Evolutionary conservation across 1,140 invertebrate species (phyloP).

Genomic region (Sarcophaga peregrina): DNA sequence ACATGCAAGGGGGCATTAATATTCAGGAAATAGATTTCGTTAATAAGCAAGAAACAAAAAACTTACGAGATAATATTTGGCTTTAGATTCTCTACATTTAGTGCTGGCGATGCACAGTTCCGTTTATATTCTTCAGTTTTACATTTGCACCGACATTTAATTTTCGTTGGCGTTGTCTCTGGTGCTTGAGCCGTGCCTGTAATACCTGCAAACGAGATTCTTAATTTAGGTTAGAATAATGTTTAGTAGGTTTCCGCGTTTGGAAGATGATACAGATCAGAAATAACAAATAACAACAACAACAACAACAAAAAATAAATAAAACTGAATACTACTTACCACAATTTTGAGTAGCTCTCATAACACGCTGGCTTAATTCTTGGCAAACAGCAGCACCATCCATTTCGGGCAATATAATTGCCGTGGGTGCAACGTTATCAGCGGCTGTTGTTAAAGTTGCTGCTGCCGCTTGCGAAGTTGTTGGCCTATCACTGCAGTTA

Average conservation of each 20-base stretch:
- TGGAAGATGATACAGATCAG: background rate
- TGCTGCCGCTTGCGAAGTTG: conserved; percentile 57
- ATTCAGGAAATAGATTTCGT: too few relatives aligned
- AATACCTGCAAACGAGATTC: conserved; percentile 65
- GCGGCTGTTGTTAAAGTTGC: background rate
- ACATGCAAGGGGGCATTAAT: too few relatives aligned
- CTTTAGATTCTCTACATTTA: conserved; percentile 47
- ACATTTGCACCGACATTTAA: conserved; percentile 42
- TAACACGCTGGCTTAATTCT: conserved; percentile 54
- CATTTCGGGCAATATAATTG: background rate
- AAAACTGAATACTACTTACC: conserved; percentile 7
- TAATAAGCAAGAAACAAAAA: background rate
- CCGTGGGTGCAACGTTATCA: background rate
- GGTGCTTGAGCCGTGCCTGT: conserved; percentile 57
- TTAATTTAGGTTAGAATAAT: conserved; percentile 52
- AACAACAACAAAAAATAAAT: conserved; percentile 1
- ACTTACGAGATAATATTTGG: conserved; percentile 41
- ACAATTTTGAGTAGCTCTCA: conserved; percentile 48
- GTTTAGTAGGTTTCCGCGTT: conserved; percentile 20
- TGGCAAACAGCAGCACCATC: conserved; percentile 30
- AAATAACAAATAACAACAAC: background rate
- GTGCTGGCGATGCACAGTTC: conserved; percentile 57
- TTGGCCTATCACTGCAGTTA: conserved; percentile 48
- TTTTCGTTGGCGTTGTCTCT: conserved; percentile 43
- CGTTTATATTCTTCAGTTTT: conserved; percentile 60